A percentile compares a stretch with the other conserved stretches of the same genome.
These are phyloP conservation scores for Benthosema pterotum DNA, from an alignment of 2,797 vertebrate species.

Conservation along the genomic window DNA sequence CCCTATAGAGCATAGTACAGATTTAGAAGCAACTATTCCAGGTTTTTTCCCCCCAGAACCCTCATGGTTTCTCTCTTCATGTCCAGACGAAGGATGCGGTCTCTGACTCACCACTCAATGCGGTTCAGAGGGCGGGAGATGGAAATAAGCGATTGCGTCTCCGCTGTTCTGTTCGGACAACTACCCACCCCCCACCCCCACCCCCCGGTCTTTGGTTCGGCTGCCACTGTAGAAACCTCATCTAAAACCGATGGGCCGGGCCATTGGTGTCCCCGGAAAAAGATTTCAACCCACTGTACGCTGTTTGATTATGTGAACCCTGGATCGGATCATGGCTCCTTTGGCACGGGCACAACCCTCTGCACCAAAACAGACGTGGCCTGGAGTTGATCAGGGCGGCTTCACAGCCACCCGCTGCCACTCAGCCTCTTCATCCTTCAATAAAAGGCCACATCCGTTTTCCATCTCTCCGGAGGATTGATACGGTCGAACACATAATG, in stretches of 20 bases:
- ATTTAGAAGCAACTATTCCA: conserved; percentile 70
- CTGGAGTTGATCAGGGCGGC: conserved; percentile 69
- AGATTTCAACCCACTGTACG: conserved; percentile 46
- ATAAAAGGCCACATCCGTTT: conserved; percentile 69
- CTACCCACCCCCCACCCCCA: conserved; percentile 52
- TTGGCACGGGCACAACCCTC: conserved; percentile 46
- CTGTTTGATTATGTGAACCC: conserved; percentile 73
- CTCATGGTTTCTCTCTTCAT: conserved; percentile 46
- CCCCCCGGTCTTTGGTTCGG: conserved; percentile 35
- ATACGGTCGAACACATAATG: conserved; percentile 64
- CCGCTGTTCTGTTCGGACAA: conserved; percentile 47
- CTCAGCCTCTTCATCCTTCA: conserved; percentile 65
- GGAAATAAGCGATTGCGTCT: conserved; percentile 51
- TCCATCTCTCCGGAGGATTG: conserved; percentile 67
- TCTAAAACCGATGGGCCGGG: conserved; percentile 57
- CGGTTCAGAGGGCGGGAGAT: conserved; percentile 44
- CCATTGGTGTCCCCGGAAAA: conserved; percentile 52
- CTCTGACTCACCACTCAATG: conserved; percentile 58
- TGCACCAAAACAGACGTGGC: conserved; percentile 45
- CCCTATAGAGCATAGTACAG: conserved; percentile 12
- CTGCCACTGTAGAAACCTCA: conserved; percentile 53
- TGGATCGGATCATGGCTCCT: conserved; percentile 46
- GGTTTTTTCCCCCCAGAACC: conserved; percentile 46
- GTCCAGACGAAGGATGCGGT: conserved; percentile 65
- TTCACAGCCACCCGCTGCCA: conserved; percentile 57